Conservation (phyloP, 1,140 invertebrate species). For the Zaprionus nigranus region DNA sequence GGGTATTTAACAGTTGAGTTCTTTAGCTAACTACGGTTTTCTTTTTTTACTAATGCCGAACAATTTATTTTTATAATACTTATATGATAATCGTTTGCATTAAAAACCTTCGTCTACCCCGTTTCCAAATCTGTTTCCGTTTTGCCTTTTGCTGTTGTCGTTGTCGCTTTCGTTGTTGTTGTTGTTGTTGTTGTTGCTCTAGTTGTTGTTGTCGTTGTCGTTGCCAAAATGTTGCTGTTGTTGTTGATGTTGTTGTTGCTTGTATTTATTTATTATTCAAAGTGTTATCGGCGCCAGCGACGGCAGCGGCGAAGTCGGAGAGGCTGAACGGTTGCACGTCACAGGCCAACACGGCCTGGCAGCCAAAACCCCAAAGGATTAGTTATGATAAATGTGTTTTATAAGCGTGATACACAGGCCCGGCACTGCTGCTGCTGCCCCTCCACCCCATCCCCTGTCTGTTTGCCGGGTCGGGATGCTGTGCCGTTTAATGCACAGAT, state of each 20-base stretch:
- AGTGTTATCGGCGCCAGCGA: slow-evolving; percentile 69
- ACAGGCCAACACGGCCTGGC: slow-evolving; percentile 50
- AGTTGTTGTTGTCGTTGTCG: slow-evolving; percentile 16
- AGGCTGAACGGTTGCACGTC: slow-evolving; percentile 22
- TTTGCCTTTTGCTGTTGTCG: slow-evolving; percentile 35
- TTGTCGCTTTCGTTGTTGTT: neutral
- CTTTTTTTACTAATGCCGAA: slow-evolving; percentile 25
- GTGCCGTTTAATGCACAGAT: slow-evolving; percentile 77
- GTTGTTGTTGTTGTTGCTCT: neutral
- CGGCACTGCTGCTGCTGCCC: neutral
- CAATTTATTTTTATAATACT: slow-evolving; percentile 81
- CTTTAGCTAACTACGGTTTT: no score
- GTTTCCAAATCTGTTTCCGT: slow-evolving; percentile 56
- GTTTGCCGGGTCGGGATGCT: slow-evolving; percentile 39
- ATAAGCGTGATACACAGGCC: slow-evolving; percentile 69
- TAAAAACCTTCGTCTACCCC: slow-evolving; percentile 66
- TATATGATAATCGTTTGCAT: slow-evolving; percentile 81
- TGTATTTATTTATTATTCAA: slow-evolving; percentile 84
- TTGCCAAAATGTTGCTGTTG: slow-evolving; percentile 31
- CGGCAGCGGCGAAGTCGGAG: slow-evolving; percentile 40
- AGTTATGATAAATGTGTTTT: slow-evolving; percentile 83
- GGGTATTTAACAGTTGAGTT: neutral
- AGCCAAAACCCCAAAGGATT: slow-evolving; percentile 80
- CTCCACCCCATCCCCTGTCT: neutral
- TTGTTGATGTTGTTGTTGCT: slow-evolving; percentile 48